phyloP scores from a whole-genome alignment of 2,797 vertebrate species.

The Tragelaphus oryx region DNA sequence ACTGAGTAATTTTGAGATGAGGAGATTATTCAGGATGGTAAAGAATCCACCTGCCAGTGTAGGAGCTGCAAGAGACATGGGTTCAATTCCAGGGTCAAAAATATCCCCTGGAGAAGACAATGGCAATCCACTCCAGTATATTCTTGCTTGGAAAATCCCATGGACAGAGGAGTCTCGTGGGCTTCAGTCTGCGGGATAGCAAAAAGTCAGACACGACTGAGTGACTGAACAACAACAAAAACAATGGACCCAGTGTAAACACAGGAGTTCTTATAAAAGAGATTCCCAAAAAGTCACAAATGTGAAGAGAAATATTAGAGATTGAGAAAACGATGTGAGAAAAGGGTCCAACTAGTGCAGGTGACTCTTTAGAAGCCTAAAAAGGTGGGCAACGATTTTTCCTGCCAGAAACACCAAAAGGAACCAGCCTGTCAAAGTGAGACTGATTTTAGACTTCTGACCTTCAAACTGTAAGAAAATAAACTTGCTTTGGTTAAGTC shows the following conservation, averaged over 20 bases:
- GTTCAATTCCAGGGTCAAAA: background rate
- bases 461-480: background rate
- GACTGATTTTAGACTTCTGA: background rate
- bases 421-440: background rate
- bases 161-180: background rate
- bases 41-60: background rate
- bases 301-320: background rate
- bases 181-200: background rate
- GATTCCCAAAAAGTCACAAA: background rate
- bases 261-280: background rate
- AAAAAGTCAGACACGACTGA: background rate
- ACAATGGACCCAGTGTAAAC: background rate
- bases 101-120: background rate
- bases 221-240: background rate
- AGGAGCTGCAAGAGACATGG: background rate
- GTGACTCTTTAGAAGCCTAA: background rate
- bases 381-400: background rate
- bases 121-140: background rate
- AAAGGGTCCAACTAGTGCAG: background rate
- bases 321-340: background rate
- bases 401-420: background rate
- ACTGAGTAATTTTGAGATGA: background rate
- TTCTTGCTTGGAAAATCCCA: background rate
- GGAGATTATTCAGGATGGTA: background rate
- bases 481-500: background rate